Conservation (phyloP, 2,797 vertebrate species). For the Diplodus sargus region DNA sequence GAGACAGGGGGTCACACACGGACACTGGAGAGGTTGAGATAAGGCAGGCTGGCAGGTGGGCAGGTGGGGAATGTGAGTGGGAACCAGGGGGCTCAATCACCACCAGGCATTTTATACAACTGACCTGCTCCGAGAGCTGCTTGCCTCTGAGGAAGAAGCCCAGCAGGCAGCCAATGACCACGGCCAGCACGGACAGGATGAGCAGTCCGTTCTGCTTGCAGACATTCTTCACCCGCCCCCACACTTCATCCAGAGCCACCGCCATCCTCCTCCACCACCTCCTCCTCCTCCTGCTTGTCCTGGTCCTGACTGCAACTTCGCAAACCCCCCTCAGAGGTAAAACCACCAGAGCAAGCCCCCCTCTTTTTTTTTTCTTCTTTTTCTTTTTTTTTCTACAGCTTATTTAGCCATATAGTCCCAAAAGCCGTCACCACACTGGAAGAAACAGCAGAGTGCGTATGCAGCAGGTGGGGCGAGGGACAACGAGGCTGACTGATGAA, state of each 20-base stretch:
- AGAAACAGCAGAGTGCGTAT: conserved; percentile 4
- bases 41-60: background rate
- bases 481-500: conserved; percentile 23
- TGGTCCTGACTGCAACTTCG: conserved; percentile 63
- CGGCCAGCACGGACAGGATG: conserved; percentile 95
- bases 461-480: conserved; percentile 13
- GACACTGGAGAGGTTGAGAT: background rate
- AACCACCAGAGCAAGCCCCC: conserved; percentile 60
- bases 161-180: conserved; percentile 96
- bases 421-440: conserved; percentile 31
- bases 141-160: conserved; percentile 96
- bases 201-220: conserved; percentile 96
- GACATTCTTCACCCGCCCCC: conserved; percentile 92
- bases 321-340: conserved; percentile 44
- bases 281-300: conserved; percentile 63
- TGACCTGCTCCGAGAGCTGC: conserved; percentile 95
- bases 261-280: conserved; percentile 83
- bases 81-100: conserved; percentile 15
- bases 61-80: background rate
- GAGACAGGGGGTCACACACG: background rate
- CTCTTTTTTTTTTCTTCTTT: background rate
- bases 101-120: conserved; percentile 53
- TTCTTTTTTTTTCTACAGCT: conserved; percentile 42
- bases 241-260: conserved; percentile 88
- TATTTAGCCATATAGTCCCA: conserved; percentile 84